These are phyloP conservation scores for Cataglyphis hispanica DNA, from an alignment of 1,140 invertebrate genomes.

Conservation along the genomic window DNA sequence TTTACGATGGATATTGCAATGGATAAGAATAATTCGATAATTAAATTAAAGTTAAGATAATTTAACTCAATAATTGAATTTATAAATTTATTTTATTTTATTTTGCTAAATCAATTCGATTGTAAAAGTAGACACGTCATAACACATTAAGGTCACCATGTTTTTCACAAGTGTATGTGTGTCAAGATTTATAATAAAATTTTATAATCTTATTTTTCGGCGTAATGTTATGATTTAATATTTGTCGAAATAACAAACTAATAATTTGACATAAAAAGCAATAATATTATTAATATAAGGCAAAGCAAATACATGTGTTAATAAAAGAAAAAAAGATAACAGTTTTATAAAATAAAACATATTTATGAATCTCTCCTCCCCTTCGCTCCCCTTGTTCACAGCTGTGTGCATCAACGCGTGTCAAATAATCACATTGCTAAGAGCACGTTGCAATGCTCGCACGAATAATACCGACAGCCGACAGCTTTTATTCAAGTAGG, in stretches of 20 bases:
- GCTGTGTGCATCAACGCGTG: neutral
- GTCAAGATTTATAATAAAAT: neutral
- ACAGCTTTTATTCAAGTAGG: neutral
- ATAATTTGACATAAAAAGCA: neutral
- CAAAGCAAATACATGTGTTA: neutral
- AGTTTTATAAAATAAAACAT: neutral
- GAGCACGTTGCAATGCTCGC: neutral
- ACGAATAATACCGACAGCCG: neutral
- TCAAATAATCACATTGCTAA: constrained; percentile 27
- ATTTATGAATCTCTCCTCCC: neutral
- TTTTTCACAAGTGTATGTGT: neutral
- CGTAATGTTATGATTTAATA: neutral
- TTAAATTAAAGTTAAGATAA: too few species aligned
- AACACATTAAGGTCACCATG: neutral
- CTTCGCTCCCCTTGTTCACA: neutral
- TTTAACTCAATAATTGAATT: constrained; percentile 9
- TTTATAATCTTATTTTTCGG: neutral
- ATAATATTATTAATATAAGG: neutral
- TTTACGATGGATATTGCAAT: neutral
- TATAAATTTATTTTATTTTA: neutral
- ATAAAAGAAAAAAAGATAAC: neutral
- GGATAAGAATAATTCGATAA: too few species aligned
- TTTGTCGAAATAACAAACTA: neutral
- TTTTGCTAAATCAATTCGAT: neutral
- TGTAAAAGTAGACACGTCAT: neutral